Base-by-base conservation (phyloP, 2,113 vertebrate genomes). In the Chaetodon trifascialis region DNA sequence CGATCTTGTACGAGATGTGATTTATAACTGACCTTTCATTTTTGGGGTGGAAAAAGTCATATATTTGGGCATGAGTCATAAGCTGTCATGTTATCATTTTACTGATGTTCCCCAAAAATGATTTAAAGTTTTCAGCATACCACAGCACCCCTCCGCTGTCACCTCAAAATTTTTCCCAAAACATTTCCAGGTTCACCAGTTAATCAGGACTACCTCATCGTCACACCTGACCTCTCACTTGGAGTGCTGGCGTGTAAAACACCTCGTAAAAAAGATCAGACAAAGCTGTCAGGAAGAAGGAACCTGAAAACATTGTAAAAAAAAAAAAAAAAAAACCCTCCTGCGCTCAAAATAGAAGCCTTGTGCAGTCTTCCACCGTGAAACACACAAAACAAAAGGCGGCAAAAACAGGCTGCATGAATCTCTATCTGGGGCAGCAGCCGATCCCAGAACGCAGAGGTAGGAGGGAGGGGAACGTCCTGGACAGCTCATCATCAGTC, bases 221-320 rank as follows among this genome's bases (percentile, higher is more conserved):
- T 71, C 79, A 86, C 86, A 86, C 71, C 80, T 88, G 79, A 84
- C 80, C 86, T 81, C 75, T 83, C 42, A 3, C 66, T 70, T 46
- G 0, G 76, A 54, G 76, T 14, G 30, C 79, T 59, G 87, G 68
- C 42, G 56, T 47, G 79, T 88, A 81, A 92, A 91, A 88, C 84
- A 71, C 64, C 82, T 88, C 70, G 40, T 87, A 89, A 89, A 88
- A 89, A 86, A 90, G 73, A 90, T 91, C 90, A 88, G 69, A 87
- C 81, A 68, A 70, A 80, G 70, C 84, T 67, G 73, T 76, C 49
- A 49, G 73, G 71, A 49, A 17, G 55, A 58, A 23, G 55, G 38
- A 62, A 68, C 66, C 71, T 85, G 23, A 69, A 85, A 91, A 85
- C 70, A 76, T 70, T 78, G 60, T 75, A 63, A 79, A 81, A 70